Percentiles rank a stretch among this genome's conserved stretches.
phyloP scores from a whole-genome alignment of 1,140 invertebrate species.

The Lethocerus indicus region DNA sequence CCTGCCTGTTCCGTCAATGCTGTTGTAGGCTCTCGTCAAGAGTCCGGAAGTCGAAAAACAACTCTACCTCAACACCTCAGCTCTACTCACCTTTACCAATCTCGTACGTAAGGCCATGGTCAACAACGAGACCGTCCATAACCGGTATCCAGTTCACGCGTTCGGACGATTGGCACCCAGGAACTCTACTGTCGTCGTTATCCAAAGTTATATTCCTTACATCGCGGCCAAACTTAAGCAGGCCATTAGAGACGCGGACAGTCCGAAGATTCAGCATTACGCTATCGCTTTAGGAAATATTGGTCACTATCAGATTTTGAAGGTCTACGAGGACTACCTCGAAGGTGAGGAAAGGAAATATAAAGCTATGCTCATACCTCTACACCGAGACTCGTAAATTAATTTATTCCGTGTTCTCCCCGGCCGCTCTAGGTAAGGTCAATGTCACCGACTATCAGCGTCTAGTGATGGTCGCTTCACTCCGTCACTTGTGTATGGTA shows the following conservation, averaged over 20 bases:
- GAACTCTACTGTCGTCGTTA: constrained; percentile 27
- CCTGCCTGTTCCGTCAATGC: too few relatives aligned
- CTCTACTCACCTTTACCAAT: constrained; percentile 34
- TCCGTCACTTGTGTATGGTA: constrained; percentile 29
- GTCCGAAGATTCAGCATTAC: constrained; percentile 34
- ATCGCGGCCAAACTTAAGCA: constrained; percentile 30
- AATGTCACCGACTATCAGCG: constrained; percentile 40
- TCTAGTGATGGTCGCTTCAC: constrained; percentile 34
- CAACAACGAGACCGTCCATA: constrained; percentile 32
- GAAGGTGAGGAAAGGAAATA: too few relatives aligned
- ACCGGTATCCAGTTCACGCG: constrained; percentile 39
- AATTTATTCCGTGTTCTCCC: constrained; percentile 38
- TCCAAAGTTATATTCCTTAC: constrained; percentile 36
- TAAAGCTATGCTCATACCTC: too few relatives aligned
- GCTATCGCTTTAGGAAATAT: constrained; percentile 42
- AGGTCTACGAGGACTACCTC: constrained; percentile 43
- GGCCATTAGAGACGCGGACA: constrained; percentile 31
- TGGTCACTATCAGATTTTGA: constrained; percentile 36
- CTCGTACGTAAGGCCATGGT: constrained; percentile 40
- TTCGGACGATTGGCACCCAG: constrained; percentile 34
- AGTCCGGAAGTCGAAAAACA: constrained; percentile 29
- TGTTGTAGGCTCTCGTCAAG: constrained; percentile 28
- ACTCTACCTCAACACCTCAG: constrained; percentile 27
- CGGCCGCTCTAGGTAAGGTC: constrained; percentile 38
- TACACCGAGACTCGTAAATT: too few relatives aligned